phyloP scores from a whole-genome alignment of 2,888 invertebrate species.

The Aproaerema taeniolella region DNA sequence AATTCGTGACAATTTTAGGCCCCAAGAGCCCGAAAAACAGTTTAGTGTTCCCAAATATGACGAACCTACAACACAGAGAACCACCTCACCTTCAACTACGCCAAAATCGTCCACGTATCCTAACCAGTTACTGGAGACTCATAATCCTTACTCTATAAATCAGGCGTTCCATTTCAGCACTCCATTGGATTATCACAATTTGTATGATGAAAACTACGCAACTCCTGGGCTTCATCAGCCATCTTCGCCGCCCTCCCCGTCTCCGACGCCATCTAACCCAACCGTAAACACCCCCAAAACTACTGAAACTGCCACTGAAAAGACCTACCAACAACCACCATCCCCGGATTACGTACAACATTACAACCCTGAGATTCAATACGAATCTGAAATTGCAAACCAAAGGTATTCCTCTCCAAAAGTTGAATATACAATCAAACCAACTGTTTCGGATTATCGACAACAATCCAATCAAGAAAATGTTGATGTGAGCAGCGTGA shows the following conservation, averaged over 20 bases:
- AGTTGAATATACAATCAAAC: slow-evolving; percentile 37
- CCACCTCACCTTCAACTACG: slow-evolving; percentile 41
- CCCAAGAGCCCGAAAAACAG: slow-evolving; percentile 29
- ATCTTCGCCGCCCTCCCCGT: slow-evolving; percentile 26
- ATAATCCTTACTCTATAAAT: slow-evolving; percentile 70
- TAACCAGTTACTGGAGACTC: slow-evolving; percentile 61
- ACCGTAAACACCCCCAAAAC: slow-evolving; percentile 30
- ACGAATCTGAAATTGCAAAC: slow-evolving; percentile 47
- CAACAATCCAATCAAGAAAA: neutral
- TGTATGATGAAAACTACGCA: slow-evolving; percentile 50
- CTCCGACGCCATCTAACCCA: slow-evolving; percentile 27
- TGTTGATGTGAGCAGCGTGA: slow-evolving; percentile 17
- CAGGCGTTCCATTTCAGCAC: slow-evolving; percentile 71
- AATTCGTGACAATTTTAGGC: slow-evolving; percentile 31
- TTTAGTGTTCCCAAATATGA: slow-evolving; percentile 38
- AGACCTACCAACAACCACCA: slow-evolving; percentile 39
- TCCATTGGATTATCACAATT: slow-evolving; percentile 62
- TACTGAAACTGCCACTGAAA: slow-evolving; percentile 40
- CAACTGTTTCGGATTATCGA: slow-evolving; percentile 26
- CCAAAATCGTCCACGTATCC: slow-evolving; percentile 56
- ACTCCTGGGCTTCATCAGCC: slow-evolving; percentile 29
- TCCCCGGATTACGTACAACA: slow-evolving; percentile 52
- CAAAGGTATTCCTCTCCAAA: slow-evolving; percentile 44
- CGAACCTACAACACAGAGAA: slow-evolving; percentile 39
- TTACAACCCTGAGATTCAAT: slow-evolving; percentile 62